Base-by-base conservation (phyloP, 2,888 invertebrate species). In the Xylophagus ater region DNA sequence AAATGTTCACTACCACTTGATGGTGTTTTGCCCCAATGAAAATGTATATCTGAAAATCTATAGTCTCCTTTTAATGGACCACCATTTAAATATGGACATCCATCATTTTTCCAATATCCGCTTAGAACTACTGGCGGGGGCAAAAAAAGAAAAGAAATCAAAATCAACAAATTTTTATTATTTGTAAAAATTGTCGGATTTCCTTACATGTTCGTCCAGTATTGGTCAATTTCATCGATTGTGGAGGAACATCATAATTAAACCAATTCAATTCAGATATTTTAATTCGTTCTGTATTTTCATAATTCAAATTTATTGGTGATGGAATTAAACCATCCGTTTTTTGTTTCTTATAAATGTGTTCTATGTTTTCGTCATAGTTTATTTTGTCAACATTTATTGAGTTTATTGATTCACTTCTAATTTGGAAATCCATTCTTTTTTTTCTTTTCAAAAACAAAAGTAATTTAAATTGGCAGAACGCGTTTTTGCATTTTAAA, bases 1-100 rank as follows among this genome's bases (percentile, higher is more conserved):
- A 70, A 67, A 49, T 81, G 80, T 26, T 78, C 79, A 42, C 78
- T 78, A 2, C 81, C 81, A 44, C 70, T 68, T 61, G 69, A 68
- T 54, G 74, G 68, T 43, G 69, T 63, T 1, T 60, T 51, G 1
- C 79, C 78, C 81, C 80, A 81, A 53, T 81, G 79, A 51, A 81
- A 76, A 56, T 81, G 79, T 24, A 78, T 60, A 56, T 80, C 78
- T 0, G 77, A 74, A 35, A 80, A 67, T 1, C 74, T 62, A 47
- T 78, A 78, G 42, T 72, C 74, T 7, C 71, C 71, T 4, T 60
- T 40, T 29, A 81, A 66, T 1, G 76, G 75, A 0, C 79, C 79
- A 1, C 70, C 72, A 37, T 65, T 61, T 28, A 80, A 47, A 50
- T 69, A 75, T 0, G 79, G 78, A 3, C 72, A 56, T 44, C 74